phyloP scores from a whole-genome alignment of 1,140 invertebrate species.

The Meloidogyne exigua region DNA sequence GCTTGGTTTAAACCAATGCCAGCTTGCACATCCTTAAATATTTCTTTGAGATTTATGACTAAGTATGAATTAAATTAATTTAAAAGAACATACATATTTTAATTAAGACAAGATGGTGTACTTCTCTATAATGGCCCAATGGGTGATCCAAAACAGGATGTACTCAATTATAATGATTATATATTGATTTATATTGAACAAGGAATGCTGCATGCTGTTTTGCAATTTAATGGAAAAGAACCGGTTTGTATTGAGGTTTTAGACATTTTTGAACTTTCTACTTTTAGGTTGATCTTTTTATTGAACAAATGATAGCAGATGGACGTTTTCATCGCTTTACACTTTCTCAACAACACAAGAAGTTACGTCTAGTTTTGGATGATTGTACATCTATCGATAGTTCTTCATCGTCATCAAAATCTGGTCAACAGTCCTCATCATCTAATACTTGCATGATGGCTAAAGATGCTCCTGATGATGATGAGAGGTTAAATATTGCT shows the following conservation, averaged over 20 bases:
- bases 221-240: constrained; percentile 39
- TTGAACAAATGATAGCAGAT: constrained; percentile 46
- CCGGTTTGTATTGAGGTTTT: neutral
- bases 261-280: neutral
- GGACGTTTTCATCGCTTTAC: constrained; percentile 56
- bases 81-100: neutral
- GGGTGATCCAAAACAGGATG: constrained; percentile 38
- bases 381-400: constrained; percentile 44
- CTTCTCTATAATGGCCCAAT: constrained; percentile 59
- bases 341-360: constrained; percentile 54
- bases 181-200: constrained; percentile 34
- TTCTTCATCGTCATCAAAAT: neutral
- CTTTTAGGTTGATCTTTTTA: constrained; percentile 16
- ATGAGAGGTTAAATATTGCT: constrained; percentile 60
- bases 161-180: constrained; percentile 49
- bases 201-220: constrained; percentile 31
- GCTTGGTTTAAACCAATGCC: constrained; percentile 64
- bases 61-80: constrained; percentile 5
- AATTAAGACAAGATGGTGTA: constrained; percentile 40
- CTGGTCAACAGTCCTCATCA: neutral
- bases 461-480: constrained; percentile 51
- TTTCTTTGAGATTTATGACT: constrained; percentile 43
- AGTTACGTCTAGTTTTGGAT: constrained; percentile 50
- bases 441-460: constrained; percentile 28
- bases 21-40: constrained; percentile 62